Evolutionary conservation across 2,113 vertebrate genomes (phyloP).

Genomic region (Natator depressus): DNA sequence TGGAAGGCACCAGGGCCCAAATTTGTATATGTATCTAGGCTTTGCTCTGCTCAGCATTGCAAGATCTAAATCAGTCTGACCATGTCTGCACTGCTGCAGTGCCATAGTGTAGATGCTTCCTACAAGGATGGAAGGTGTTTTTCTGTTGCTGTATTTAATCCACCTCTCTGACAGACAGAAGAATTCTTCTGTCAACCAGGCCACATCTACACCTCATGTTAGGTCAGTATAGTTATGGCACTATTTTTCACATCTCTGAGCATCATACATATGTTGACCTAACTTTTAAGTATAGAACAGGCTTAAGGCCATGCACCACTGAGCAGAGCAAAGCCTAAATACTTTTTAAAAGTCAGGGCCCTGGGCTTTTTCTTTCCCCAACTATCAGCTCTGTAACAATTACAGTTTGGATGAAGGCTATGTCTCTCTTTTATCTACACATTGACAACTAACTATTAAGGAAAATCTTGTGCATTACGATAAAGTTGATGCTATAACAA

Average conservation of each 20-base stretch:
- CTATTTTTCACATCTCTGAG: neutral
- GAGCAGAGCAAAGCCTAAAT: neutral
- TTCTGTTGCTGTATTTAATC: neutral
- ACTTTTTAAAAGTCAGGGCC: neutral
- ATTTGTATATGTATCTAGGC: neutral
- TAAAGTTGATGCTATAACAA: neutral
- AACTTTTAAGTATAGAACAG: neutral
- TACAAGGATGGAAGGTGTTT: neutral
- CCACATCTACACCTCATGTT: too few relatives aligned
- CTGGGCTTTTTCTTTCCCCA: neutral
- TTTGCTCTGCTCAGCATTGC: neutral
- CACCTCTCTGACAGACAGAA: neutral
- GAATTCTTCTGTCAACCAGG: neutral
- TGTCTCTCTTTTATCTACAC: accelerated
- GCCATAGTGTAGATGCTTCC: neutral
- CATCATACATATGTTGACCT: neutral
- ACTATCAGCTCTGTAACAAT: neutral
- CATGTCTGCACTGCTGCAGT: neutral
- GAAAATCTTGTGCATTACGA: neutral
- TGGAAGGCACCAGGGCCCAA: neutral
- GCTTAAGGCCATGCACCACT: neutral
- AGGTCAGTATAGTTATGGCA: too few relatives aligned
- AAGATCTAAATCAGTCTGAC: neutral
- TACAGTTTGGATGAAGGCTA: neutral
- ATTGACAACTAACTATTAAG: accelerated